Percentiles rank a stretch among this genome's conserved stretches.
These are phyloP conservation scores for Parazoanthus atlanticus DNA, from an alignment of 92 coral and sea anemone genomes.

Conservation along the genomic window DNA sequence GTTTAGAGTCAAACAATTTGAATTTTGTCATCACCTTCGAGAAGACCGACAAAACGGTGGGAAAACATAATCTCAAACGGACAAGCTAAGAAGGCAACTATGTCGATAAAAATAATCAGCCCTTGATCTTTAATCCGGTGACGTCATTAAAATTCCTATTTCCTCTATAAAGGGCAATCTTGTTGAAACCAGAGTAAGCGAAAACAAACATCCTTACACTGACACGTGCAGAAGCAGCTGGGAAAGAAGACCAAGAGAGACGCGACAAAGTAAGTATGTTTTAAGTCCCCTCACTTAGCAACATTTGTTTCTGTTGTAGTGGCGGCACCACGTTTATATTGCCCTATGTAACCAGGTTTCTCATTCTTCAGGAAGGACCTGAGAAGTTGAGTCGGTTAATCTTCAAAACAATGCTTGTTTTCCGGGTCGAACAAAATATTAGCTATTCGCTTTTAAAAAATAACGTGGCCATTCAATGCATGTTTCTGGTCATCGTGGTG, in stretches of 20 bases:
- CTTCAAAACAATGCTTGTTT: not conserved
- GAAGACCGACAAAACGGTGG: too few species aligned
- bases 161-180: not conserved
- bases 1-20: too few species aligned
- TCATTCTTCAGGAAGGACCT: not conserved
- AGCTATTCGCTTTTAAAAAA: not conserved
- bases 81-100: too few species aligned
- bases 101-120: too few species aligned
- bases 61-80: too few species aligned
- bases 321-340: not conserved
- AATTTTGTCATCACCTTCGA: too few species aligned
- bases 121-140: not conserved
- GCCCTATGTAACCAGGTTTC: not conserved
- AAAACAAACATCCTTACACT: not conserved
- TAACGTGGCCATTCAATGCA: not conserved
- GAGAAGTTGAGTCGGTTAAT: not conserved
- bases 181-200: not conserved
- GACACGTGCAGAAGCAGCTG: not conserved
- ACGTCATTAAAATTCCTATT: not conserved
- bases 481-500: not conserved
- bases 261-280: not conserved
- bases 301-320: not conserved
- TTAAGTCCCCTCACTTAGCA: not conserved
- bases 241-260: too few species aligned
- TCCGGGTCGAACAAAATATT: not conserved